Base-by-base conservation (phyloP, 2,797 vertebrate species). In the Chaenodraco wilsoni region DNA sequence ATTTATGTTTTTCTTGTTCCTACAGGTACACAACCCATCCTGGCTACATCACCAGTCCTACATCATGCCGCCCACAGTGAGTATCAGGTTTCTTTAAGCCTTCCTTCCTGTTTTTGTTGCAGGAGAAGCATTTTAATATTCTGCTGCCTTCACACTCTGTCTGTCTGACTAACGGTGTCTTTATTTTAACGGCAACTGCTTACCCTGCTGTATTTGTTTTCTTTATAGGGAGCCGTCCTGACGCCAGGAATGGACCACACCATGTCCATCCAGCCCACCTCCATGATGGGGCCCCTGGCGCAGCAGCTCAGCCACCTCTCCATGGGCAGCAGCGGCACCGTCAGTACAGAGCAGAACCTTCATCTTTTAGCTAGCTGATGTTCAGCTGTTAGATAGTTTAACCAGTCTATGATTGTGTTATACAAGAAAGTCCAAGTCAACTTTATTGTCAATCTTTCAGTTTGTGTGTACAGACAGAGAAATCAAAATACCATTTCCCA, bases 21-120 rank as follows among this genome's bases (percentile, higher is more conserved):
- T 57, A 4, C 91, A 97, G 96, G 94, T 97, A 64, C 96, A 97
- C 83, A 96, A 94, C 85, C 95, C 96, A 0, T 94, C 97, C 72
- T 98, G 97, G 97, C 94, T 97, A 93, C 97, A 96, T 80, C 96
- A 96, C 85, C 97, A 96, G 90, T 95, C 96, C 8, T 97, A 97
- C 95, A 96, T 98, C 93, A 95, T 97, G 96, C 97, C 96, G 76
- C 96, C 96, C 85, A 95, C 96, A 77, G 97, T 98, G 87, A 97
- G 97, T 93, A 60, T 62, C 54, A 0, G 56, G 11, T 40, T 54
- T 70, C 65, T 33, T 2, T 23, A 49, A 17, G 48, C 58, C 9
- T 44, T 61, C 58, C 27, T 50, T 44, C 19, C 21, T 74, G 17
- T 54, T 50, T 52, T 64, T 50, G 10, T 31, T 43, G 43, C 40